Percentiles rank a stretch among this genome's conserved stretches.
phyloP scores from a whole-genome alignment of 2,888 invertebrate genomes.

The Diaprepes abbreviatus region DNA sequence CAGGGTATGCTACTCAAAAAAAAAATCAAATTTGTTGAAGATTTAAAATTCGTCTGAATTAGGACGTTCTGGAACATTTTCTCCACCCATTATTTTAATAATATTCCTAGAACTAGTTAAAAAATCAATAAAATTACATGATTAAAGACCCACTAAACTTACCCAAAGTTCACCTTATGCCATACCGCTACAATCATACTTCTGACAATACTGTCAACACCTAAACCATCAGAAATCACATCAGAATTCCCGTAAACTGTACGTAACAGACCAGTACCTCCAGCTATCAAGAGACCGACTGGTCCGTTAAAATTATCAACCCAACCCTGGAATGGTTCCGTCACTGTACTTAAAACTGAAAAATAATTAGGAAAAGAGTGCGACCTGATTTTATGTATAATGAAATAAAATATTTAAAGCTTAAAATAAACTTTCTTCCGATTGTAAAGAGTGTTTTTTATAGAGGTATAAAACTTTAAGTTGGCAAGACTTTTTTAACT shows the following conservation, averaged over 20 bases:
- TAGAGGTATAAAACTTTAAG: too few species aligned
- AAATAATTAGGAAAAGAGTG: conserved; percentile 37
- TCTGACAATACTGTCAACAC: conserved; percentile 85
- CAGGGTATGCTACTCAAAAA: too few species aligned
- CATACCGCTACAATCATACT: conserved; percentile 82
- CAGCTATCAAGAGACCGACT: conserved; percentile 83
- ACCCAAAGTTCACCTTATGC: conserved; percentile 67
- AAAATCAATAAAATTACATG: too few species aligned
- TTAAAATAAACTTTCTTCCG: too few species aligned
- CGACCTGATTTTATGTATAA: not conserved
- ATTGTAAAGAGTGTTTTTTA: too few species aligned
- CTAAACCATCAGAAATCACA: conserved; percentile 77
- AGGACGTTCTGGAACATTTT: too few species aligned
- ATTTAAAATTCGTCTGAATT: too few species aligned
- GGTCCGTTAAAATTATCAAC: conserved; percentile 92
- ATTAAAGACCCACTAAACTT: too few species aligned
- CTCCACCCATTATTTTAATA: too few species aligned
- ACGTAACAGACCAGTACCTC: conserved; percentile 86
- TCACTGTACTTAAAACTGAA: conserved; percentile 81
- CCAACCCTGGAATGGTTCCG: conserved; percentile 88
- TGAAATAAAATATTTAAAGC: not conserved
- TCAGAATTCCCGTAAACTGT: conserved; percentile 81
- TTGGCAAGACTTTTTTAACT: too few species aligned
- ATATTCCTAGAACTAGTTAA: too few species aligned
- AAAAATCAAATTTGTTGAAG: too few species aligned